Base-by-base conservation (phyloP, 2,888 invertebrate genomes). In the Corythucha ciliata region DNA sequence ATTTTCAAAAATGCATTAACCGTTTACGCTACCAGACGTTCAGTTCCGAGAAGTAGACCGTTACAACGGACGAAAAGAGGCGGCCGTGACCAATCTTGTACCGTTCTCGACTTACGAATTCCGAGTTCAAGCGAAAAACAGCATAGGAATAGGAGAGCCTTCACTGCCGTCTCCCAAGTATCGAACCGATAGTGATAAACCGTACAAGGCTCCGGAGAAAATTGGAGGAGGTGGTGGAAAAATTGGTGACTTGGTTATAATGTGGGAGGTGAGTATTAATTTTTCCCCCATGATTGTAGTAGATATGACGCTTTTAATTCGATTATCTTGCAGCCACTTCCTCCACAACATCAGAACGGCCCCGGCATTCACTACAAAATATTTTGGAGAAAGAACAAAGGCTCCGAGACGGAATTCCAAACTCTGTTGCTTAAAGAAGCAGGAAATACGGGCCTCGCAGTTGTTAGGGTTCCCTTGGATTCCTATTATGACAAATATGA, bases 141-240 rank as follows among this genome's bases (percentile, higher is more conserved):
- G 77, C 61, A 70, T 84, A 46, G 94, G 94, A 1, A 77, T 81
- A 55, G 92, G 93, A 7, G 72, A 74, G 29, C 78, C 85, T 1
- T 92, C 91, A 1, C 75, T 80, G 2, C 84, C 91, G 0, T 90
- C 90, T 56, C 90, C 91, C 0, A 81, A 86, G 59, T 83, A 85
- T 65, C 84, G 85, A 18, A 92, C 92, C 1, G 78, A 80, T 26
- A 79, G 87, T 3, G 87, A 86, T 61, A 77, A 74, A 56, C 92
- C 92, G 0, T 80, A 79, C 59, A 78, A 78, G 62, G 77, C 83
- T 5, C 93, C 93, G 2, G 66, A 71, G 4, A 83, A 87, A 62
- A 77, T 97, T 32, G 79, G 87, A 14, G 94, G 96, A 0, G 96
- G 96, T 4, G 94, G 94, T 36, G 94, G 94, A 10, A 94, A 93